A percentile compares a stretch with the other conserved stretches of the same genome.
These are phyloP conservation scores for Rhagoletis zephyria DNA, from an alignment of 1,140 invertebrate genomes.

Conservation along the genomic window DNA sequence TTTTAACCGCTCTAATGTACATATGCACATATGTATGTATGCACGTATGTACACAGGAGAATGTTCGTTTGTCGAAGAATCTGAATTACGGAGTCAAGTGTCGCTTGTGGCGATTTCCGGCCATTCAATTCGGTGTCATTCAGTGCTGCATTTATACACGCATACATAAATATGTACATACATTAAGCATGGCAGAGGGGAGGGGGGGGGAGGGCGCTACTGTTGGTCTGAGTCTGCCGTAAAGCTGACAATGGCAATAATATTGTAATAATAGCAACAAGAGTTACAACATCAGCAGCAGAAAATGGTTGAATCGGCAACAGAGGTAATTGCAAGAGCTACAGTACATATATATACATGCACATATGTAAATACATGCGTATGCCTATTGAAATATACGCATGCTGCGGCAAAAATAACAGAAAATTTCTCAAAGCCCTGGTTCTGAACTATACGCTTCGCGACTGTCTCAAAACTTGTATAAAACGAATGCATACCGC, in stretches of 20 bases:
- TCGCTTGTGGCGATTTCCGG: slow-evolving; percentile 23
- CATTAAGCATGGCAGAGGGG: neutral
- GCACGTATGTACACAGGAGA: neutral
- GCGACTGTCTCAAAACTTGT: too few relatives aligned
- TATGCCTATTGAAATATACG: too few relatives aligned
- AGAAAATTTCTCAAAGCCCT: too few relatives aligned
- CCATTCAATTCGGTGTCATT: slow-evolving; percentile 22
- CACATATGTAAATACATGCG: neutral
- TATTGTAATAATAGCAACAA: neutral
- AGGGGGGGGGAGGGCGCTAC: neutral
- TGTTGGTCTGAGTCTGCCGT: neutral
- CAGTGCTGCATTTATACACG: neutral
- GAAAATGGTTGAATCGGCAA: neutral
- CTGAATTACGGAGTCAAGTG: slow-evolving; percentile 20
- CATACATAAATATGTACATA: neutral
- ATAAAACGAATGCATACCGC: too few relatives aligned
- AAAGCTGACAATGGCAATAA: slow-evolving; percentile 27
- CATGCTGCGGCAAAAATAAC: neutral
- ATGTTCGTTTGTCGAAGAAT: neutral
- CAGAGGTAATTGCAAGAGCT: neutral
- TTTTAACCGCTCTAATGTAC: neutral
- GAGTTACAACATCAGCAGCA: neutral
- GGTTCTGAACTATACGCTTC: too few relatives aligned
- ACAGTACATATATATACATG: neutral
- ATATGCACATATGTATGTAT: neutral